These are phyloP conservation scores for Falco berigora DNA, from an alignment of 2,797 vertebrate genomes.

Conservation along the genomic window DNA sequence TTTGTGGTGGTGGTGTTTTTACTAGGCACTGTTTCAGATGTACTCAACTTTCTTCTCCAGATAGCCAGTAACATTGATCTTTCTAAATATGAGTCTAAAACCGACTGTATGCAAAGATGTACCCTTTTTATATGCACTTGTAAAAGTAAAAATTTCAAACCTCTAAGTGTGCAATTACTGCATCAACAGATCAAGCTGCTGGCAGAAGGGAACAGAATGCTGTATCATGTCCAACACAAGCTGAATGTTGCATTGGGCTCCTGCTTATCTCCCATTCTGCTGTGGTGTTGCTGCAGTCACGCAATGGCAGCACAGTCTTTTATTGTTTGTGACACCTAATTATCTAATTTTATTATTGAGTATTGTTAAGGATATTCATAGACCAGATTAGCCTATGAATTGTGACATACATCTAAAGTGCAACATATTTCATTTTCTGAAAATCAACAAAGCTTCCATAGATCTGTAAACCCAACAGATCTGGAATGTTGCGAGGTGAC, in stretches of 20 bases:
- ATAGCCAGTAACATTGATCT: background rate
- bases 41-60: background rate
- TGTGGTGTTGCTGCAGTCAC: background rate
- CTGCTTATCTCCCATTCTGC: background rate
- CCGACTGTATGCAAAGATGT: background rate
- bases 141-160: background rate
- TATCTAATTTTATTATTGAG: background rate
- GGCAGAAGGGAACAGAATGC: background rate
- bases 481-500: background rate
- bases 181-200: background rate
- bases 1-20: background rate
- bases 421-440: background rate
- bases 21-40: background rate
- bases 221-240: rapidly evolving
- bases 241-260: background rate
- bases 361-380: background rate
- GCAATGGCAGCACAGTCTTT: background rate
- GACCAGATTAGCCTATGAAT: background rate
- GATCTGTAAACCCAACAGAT: background rate
- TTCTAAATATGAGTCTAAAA: background rate
- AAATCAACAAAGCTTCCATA: background rate
- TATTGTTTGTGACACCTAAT: background rate
- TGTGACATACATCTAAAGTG: background rate
- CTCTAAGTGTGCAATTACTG: background rate
- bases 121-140: rapidly evolving